These are phyloP conservation scores for Octodonta nipae DNA, from an alignment of 2,888 invertebrate genomes.

Conservation along the genomic window DNA sequence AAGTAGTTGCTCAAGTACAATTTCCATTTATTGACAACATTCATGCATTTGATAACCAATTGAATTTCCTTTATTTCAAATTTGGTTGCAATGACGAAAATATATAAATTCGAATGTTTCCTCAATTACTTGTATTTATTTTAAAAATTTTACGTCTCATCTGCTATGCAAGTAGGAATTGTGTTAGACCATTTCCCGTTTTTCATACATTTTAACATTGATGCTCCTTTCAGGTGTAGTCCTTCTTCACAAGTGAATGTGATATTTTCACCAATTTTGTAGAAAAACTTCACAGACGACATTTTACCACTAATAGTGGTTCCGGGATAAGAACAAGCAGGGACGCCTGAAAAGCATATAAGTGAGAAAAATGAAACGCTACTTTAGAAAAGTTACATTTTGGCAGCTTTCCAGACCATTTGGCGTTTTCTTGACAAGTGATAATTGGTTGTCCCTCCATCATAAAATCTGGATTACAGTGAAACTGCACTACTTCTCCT, in stretches of 20 bases:
- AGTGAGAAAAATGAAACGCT: not conserved
- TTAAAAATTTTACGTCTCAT: no score
- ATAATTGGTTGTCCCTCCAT: conserved; percentile 82
- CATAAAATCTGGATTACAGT: conserved; percentile 77
- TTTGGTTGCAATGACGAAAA: no score
- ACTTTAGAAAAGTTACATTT: conserved; percentile 62
- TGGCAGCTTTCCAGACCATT: conserved; percentile 74
- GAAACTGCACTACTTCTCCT: conserved; percentile 75
- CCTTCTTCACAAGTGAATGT: conserved; percentile 73
- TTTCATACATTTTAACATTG: conserved; percentile 64
- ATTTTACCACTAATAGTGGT: conserved; percentile 74
- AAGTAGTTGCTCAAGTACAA: no score
- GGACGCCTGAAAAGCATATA: conserved; percentile 26
- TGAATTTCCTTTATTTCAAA: no score
- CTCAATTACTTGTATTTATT: no score
- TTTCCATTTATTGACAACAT: no score
- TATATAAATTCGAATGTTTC: no score
- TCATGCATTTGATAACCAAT: no score
- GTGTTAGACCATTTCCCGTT: conserved; percentile 80
- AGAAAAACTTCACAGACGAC: conserved; percentile 79
- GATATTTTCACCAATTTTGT: conserved; percentile 73
- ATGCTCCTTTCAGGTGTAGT: conserved; percentile 58
- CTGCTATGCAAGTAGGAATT: conserved; percentile 55
- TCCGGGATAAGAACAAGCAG: conserved; percentile 77
- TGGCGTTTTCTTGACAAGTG: conserved; percentile 75